Evolutionary conservation across 2,797 vertebrate species (phyloP).

Genomic region (Helarctos malayanus): DNA sequence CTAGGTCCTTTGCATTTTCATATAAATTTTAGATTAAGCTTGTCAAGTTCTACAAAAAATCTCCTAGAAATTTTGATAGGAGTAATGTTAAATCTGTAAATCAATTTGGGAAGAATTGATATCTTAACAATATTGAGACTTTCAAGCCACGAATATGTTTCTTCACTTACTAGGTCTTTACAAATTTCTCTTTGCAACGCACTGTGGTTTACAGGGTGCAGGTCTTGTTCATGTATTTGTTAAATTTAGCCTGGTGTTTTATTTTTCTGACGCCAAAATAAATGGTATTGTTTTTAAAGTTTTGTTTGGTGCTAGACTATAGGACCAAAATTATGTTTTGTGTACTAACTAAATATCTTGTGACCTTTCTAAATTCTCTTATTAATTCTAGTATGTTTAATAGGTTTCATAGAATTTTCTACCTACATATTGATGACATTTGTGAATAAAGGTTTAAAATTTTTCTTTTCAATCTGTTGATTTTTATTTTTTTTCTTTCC

Average conservation of each 20-base stretch:
- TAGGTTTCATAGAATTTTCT: not conserved
- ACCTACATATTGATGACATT: not conserved
- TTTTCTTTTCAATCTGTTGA: not conserved
- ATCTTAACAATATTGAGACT: not conserved
- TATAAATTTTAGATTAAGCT: not conserved
- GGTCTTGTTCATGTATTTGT: not conserved
- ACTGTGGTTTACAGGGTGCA: not conserved
- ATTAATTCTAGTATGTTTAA: not conserved
- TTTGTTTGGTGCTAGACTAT: not conserved
- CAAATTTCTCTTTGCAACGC: not conserved
- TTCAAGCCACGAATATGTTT: not conserved
- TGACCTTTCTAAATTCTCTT: not conserved
- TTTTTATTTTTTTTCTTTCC: not conserved
- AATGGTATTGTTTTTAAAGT: not conserved
- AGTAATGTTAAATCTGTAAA: not conserved
- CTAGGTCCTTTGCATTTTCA: not conserved
- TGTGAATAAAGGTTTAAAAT: not conserved
- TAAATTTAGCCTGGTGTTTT: not conserved
- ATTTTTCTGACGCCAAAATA: not conserved
- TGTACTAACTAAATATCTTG: not conserved
- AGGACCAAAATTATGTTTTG: not conserved
- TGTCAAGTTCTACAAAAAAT: not conserved
- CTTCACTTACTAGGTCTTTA: not conserved
- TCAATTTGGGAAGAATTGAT: not conserved
- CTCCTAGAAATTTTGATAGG: not conserved